Evolutionary conservation across 2,888 invertebrate genomes (phyloP), one percentile per base, ranked within the genome.

Genomic region (Eustalomyia histrio): DNA sequence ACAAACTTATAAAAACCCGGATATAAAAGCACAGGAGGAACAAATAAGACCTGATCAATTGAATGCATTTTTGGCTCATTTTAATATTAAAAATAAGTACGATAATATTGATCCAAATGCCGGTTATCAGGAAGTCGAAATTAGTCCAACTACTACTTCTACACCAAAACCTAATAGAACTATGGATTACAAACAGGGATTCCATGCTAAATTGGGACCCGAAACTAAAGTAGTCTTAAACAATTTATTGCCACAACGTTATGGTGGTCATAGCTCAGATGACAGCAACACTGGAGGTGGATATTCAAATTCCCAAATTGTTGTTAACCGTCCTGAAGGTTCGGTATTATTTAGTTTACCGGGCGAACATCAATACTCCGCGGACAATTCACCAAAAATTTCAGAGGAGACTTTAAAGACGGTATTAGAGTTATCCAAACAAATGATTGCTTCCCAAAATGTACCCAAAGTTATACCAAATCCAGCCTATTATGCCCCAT

Each of bases 361-460:
- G 0, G 82, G 50, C 58, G 82, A 67, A 80, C 83, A 79, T 24
- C 78, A 85, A 7, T 85, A 86, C 57, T 85, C 85, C 58, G 79
- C 80, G 10, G 84, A 84, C 18, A 85, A 86, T 18, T 85, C 87
- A 43, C 90, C 90, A 0, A 88, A 89, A 69, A 89, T 91, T 3
- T 89, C 91, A 0, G 90, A 90, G 80, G 90, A 91, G 53, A 91
- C 91, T 0, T 67, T 91, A 2, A 90, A 90, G 80, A 91, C 90
- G 0, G 89, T 91, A 0, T 83, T 91, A 57, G 90, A 91, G 68
- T 82, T 91, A 5, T 91, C 91, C 0, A 90, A 91, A 74, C 90
- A 91, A 84, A 89, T 91, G 90, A 87, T 90, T 58, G 87, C 89
- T 1, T 89, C 87, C 9, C 90, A 90, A 78, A 89, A 90, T 79